These are phyloP conservation scores for Calliopum simillimum DNA, from an alignment of 2,888 invertebrate species.

Conservation along the genomic window DNA sequence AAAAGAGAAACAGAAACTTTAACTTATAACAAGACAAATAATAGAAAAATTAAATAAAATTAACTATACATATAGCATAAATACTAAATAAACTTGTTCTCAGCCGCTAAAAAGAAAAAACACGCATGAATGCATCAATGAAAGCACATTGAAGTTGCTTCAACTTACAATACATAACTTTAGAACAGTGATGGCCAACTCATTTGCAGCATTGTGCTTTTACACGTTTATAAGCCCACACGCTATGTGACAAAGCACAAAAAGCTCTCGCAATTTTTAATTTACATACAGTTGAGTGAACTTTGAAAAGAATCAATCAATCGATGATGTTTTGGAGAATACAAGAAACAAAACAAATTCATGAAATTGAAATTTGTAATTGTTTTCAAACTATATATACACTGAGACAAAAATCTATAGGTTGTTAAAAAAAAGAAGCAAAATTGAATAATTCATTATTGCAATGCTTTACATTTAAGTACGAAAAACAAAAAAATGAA, in stretches of 20 bases:
- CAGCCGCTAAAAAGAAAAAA: too few species aligned
- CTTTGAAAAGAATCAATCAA: constrained; percentile 52
- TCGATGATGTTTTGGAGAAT: constrained; percentile 54
- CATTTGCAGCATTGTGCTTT: too few species aligned
- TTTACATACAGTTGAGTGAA: constrained; percentile 23
- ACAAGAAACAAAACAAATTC: constrained; percentile 41
- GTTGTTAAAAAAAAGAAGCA: constrained; percentile 49
- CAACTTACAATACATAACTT: too few species aligned
- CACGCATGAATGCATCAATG: too few species aligned
- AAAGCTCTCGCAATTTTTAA: constrained; percentile 43
- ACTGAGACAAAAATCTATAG: constrained; percentile 44
- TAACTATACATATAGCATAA: neutral
- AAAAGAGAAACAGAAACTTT: neutral
- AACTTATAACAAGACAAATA: constrained; percentile 28
- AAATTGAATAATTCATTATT: constrained; percentile 42
- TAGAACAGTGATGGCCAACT: too few species aligned
- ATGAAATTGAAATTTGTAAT: constrained; percentile 40
- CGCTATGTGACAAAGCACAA: constrained; percentile 34
- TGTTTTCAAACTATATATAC: constrained; percentile 47
- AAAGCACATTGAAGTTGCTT: too few species aligned
- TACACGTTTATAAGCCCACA: too few species aligned
- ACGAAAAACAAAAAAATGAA: constrained; percentile 28
- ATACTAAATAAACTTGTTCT: too few species aligned
- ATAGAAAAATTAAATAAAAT: constrained; percentile 22
- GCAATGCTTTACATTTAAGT: constrained; percentile 22